Conservation (phyloP, 1,140 invertebrate species). For the Papilio aristodemus region DNA sequence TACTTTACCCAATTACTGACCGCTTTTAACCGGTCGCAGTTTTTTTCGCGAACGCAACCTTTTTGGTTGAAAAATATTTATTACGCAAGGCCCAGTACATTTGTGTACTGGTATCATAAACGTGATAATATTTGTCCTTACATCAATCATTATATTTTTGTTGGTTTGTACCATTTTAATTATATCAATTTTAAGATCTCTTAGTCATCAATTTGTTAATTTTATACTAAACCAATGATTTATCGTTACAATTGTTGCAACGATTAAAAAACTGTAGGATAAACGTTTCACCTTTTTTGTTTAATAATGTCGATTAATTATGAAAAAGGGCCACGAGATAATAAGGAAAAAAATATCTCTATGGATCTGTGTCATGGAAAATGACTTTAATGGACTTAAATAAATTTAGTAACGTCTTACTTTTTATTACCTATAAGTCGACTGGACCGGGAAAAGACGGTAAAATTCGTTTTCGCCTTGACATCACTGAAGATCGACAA, state of each 20-base stretch:
- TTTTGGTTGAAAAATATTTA: slow-evolving; percentile 8
- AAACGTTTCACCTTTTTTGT: slow-evolving; percentile 1
- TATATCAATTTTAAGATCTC: neutral
- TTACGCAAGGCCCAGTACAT: neutral
- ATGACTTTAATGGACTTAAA: neutral
- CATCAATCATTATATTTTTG: neutral
- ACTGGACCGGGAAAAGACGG: neutral
- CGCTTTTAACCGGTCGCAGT: neutral
- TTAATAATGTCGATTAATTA: neutral
- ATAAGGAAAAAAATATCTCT: slow-evolving; percentile 8
- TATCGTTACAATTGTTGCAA: neutral
- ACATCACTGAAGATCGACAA: neutral
- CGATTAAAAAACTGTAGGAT: neutral
- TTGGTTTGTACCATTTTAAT: neutral
- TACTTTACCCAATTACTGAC: neutral
- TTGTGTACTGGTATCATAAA: neutral
- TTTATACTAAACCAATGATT: neutral
- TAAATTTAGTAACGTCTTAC: neutral
- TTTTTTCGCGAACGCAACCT: neutral
- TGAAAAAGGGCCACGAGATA: neutral
- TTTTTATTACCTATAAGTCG: neutral
- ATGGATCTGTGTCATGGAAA: neutral
- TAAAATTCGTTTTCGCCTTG: neutral
- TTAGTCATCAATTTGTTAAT: neutral
- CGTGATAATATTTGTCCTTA: neutral